Evolutionary conservation across 2,888 invertebrate species (phyloP), one percentile per base, ranked within the genome.

Genomic region (Ophion ellenae): DNA sequence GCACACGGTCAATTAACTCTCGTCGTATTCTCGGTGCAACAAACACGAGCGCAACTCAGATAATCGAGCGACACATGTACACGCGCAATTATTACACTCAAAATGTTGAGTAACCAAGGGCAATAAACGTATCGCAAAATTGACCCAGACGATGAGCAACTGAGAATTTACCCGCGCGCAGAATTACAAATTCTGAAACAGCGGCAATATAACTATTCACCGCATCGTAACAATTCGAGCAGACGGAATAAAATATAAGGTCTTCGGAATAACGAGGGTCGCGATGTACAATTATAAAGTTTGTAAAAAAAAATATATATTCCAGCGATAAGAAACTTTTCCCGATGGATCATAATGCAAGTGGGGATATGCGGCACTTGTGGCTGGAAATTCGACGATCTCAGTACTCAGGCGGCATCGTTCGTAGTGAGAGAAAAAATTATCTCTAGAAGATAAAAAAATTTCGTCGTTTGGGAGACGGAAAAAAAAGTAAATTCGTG

Each of bases 1-100:
- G 40, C 40, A 40, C 40, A 78, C 81, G 80, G 71, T 81, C 81
- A 82, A 85, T 85, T 85, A 85, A 85, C 66, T 81, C 78, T 69
- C 84, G 67, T 47, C 69, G 69, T 76, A 81, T 81, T 81, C 70
- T 67, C 53, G 77, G 73, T 80, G 74, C 77, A 78, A 67, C 71
- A 67, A 79, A 63, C 79, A 64, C 32, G 76, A 76, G 79, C 24
- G 40, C 7, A 40, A 5, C 40, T 7, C 40, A 40, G 2, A 40
- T 40, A 66, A 36, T 71, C 78, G 69, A 53, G 17, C 57, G 24
- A 24, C 53, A 57, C n/a, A 7, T 57, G 20, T 40, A 66, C 20
- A 67, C 20, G 36, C 40, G 17, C 36, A 77, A 59, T 77, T 77
- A 67, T 67, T 20, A 69, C 57, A 79, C 79, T 63, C 70, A 63